Percentiles rank a stretch among this genome's conserved stretches.
phyloP scores from a whole-genome alignment of 2,797 vertebrate genomes.

The Sarcoramphus papa region DNA sequence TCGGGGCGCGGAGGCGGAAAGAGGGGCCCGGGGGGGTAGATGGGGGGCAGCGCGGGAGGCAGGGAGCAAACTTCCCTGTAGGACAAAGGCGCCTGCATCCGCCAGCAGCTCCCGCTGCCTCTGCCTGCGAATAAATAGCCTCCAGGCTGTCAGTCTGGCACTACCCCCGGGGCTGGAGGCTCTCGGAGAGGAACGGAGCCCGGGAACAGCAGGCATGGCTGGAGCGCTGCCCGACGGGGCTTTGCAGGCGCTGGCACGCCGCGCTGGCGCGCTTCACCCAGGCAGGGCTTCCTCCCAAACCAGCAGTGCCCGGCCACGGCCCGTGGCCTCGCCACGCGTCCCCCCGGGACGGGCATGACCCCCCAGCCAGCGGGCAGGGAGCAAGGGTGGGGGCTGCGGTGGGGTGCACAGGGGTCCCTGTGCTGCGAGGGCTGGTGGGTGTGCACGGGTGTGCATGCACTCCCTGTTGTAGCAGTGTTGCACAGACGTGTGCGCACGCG shows the following conservation, averaged over 20 bases:
- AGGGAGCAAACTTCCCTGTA: neutral
- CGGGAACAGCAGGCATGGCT: conserved; percentile 59
- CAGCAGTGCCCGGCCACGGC: fast-evolving
- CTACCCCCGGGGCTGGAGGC: conserved; percentile 51
- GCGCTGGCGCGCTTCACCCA: neutral
- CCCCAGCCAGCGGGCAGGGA: fast-evolving
- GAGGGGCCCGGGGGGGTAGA: neutral
- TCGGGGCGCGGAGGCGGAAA: neutral
- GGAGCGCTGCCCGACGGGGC: conserved; percentile 39
- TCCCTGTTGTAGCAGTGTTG: fast-evolving
- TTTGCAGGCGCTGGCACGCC: conserved; percentile 33
- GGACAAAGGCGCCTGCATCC: conserved; percentile 44
- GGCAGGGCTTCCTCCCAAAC: neutral
- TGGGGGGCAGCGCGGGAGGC: neutral
- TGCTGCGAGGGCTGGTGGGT: neutral
- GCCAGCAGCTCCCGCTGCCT: conserved; percentile 58
- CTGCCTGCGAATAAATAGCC: conserved; percentile 61
- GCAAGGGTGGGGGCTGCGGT: fast-evolving
- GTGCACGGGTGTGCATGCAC: fast-evolving
- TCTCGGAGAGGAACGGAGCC: conserved; percentile 29
- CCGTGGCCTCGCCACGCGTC: fast-evolving
- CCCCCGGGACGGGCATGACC: neutral
- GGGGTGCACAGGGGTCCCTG: neutral
- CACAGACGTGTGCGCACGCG: fast-evolving
- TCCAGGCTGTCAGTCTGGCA: conserved; percentile 63